Base-by-base conservation (phyloP, 2,888 invertebrate species). In the Hipparchia semele region DNA sequence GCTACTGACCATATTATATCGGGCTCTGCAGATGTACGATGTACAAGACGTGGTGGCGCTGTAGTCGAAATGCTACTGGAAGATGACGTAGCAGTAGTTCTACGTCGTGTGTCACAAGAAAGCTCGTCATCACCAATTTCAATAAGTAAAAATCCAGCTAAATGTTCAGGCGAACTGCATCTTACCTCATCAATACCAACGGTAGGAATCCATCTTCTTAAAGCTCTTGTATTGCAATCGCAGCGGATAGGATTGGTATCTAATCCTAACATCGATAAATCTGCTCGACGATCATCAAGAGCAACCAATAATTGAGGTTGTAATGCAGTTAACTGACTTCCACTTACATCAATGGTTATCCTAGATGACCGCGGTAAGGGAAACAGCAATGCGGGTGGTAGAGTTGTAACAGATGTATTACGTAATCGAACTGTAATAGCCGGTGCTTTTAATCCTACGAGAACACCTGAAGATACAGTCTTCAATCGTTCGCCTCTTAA, bases 1-100 rank as follows among this genome's bases (percentile, higher is more conserved):
- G 97, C 96, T 12, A 97, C 94, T 2, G 97, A 97, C 98, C 98
- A 98, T 80, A 98, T 98, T 23, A 98, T 98, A 81, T 98, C 97
- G 0, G 98, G 97, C 80, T 98, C 97, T 0, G 96, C 95, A 0
- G 96, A 96, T 0, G 96, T 95, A 69, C 95, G 95, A 61, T 95
- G 94, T 0, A 96, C 90, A 33, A 95, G 84, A 68, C 95, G 90
- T 1, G 95, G 95, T 13, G 94, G 87, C 8, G 87, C 81, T 0
- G 94, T 89, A 0, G 94, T 88, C 0, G 92, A 84, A 5, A 94
- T 85, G 49, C 94, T 93, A 7, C 94, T 92, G 0, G 87, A 84
- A 12, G 91, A 84, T 53, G 84, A 83, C 7, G 86, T 80, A 2
- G 81, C 78, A 68, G 95, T 95, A 5, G 95, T 95, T 23, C 95